phyloP scores from a whole-genome alignment of 2,797 vertebrate species.

The Gymnoscopelus braueri region DNA sequence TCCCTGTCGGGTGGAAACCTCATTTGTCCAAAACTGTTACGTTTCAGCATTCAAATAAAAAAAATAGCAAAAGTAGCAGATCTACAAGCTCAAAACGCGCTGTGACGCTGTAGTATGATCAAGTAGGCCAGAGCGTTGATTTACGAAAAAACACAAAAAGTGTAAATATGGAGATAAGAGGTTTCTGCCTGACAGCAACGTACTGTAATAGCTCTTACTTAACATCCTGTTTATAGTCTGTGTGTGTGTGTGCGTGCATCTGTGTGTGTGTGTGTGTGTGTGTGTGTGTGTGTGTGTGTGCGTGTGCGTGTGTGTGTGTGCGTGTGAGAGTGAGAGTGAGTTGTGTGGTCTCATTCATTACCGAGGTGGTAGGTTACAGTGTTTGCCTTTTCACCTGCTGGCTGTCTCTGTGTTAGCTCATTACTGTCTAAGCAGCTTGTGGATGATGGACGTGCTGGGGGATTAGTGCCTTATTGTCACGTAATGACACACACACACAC shows the following conservation, averaged over 20 bases:
- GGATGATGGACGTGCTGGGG: conserved; percentile 25
- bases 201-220: too few relatives aligned
- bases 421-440: conserved; percentile 56
- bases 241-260: conserved; percentile 2
- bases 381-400: conserved; percentile 24
- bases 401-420: conserved; percentile 47
- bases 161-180: too few relatives aligned
- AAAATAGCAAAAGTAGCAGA: too few relatives aligned
- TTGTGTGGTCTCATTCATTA: neutral
- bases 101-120: too few relatives aligned
- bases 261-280: neutral
- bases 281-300: conserved; percentile 1
- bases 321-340: neutral
- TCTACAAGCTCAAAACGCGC: too few relatives aligned
- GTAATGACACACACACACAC: conserved; percentile 6
- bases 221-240: neutral
- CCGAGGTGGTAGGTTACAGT: neutral
- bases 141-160: too few relatives aligned
- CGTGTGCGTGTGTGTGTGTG: neutral
- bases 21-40: too few relatives aligned
- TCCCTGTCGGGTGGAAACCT: too few relatives aligned
- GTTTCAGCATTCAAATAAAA: too few relatives aligned
- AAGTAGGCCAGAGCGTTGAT: too few relatives aligned
- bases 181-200: too few relatives aligned
- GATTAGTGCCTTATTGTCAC: conserved; percentile 45